Base-by-base conservation (phyloP, 1,140 invertebrate species). In the Papilio xuthus region DNA sequence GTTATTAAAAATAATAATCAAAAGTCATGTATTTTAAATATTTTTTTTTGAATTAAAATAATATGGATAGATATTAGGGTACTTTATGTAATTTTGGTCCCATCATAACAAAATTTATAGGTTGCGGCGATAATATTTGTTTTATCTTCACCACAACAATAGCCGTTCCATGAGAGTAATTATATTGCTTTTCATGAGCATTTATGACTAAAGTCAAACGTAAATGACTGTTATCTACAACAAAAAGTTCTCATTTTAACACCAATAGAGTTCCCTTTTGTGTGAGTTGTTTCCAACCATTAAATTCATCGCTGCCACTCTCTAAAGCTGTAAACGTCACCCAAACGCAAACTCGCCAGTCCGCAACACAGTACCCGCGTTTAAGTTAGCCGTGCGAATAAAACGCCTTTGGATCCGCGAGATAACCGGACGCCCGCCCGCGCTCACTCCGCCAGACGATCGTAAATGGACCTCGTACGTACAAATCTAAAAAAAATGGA, bases 221-320 rank as follows among this genome's bases (percentile, higher is more conserved):
- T 79, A 84, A 88, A 85, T 82, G 82, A 78, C 80, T 84, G 74
- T 82, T 85, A 82, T 86, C 80, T 82, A 79, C 78, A 80, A 83
- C 82, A 83, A 83, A 84, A 85, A 85, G 81, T 82, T 84, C 81
- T 82, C 83, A 84, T 87, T 88, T 85, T 84, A 84, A 80, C 83
- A 85, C 82, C 81, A 71, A 75, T 80, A 79, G 79, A 78, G 77
- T 81, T 80, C 71, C 67, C 74, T 82, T 85, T 85, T 84, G 84
- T 84, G 74, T 72, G 70, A 78, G 80, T 83, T 80, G 81, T 78
- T 79, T 80, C 72, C 71, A 79, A 84, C 79, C 82, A 85, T 87
- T 86, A 86, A 89, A 86, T 85, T 88, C 83, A 85, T 85, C 79
- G 86, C 81, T 80, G 82, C 79, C 84, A 86, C 85, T 88, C 86